Base-by-base conservation (phyloP, 1,140 invertebrate species). In the Penaeus japonicus region DNA sequence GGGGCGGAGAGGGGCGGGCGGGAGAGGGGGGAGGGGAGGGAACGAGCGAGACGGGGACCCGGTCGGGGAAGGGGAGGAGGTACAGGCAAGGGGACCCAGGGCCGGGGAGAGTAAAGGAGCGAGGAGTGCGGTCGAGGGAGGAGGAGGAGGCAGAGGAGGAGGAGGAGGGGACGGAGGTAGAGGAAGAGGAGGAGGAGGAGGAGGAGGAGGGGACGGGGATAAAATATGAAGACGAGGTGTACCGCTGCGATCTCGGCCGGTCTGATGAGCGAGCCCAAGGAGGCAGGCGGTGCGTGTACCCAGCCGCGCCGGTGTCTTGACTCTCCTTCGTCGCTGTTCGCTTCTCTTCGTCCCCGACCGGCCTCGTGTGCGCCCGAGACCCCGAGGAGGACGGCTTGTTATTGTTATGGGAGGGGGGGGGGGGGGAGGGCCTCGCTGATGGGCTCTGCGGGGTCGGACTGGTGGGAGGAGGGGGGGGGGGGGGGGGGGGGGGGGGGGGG, bases 151-250 rank as follows among this genome's bases (percentile, higher is more conserved):
- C 18, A 24, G 18, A n/a, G n/a, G n/a, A 65, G 62, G 10, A 10
- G n/a, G n/a, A 22, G 18, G n/a, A 22, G n/a, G 12, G n/a, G 62
- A 22, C n/a, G n/a, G 10, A 18, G 62, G 10, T 22, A 22, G 62
- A 30, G 30, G 62, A 65, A 18, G 30, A 30, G 62, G n/a, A 30
- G 39, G 62, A 24, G 62, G n/a, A 47, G 35, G 22, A 65, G 39
- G 59, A 32, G 79, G 78, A 53, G 53, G 7, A 65, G 59, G 80
- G 39, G 80, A 79, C 47, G 78, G 62, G 39, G 85, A 87, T 86
- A 86, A 87, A 87, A 87, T 87, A 87, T 87, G 85, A 87, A 87
- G 85, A 87, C 77, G 85, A 87, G 85, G 57, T 65, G 85, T 87
- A 87, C 85, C 77, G 85, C 85, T 80, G 77, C 77, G 85, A 87